Evolutionary conservation across 2,113 vertebrate species (phyloP), one percentile per base, ranked within the genome.

Genomic region (Platichthys flesus): DNA sequence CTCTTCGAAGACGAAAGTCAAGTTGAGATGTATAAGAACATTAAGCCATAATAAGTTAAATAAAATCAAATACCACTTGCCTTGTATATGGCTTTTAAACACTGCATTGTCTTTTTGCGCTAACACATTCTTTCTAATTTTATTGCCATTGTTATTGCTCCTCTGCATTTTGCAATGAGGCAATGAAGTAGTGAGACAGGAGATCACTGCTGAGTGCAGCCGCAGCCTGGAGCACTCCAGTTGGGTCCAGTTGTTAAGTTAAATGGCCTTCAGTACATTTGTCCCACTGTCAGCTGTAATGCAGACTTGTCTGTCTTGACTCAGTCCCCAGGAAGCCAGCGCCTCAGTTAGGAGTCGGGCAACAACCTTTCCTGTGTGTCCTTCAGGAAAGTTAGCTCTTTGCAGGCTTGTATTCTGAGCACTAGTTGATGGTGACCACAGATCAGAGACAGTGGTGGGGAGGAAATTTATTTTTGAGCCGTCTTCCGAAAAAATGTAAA

Each of bases 251-350:
- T 47, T 58, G 57, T 74, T 52, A n/a, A 60, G 56, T 64, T 51
- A 70, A 65, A 47, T 70, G 65, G 62, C 31, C 57, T 63, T 74
- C 26, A 45, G 24, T 55, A 15, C 42, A 49, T 74, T 72, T 62
- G 66, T 80, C 74, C 64, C 15, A n/a, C 42, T 66, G 56, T 80
- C 31, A 77, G 21, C 42, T 66, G 54, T 23, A 59, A 26, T 42
- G 37, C 28, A 62, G 4, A 69, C 54, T 65, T 64, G 14, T 35
- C 65, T 49, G 55, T 64, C 63, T 24, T 23, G 18, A 49, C 55
- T 67, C 18, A 51, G 24, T 10, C 16, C n/a, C 13, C 9, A 7
- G 52, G 21, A 42, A 52, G 13, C 65, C 55, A 26, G 59, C 0
- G 21, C 24, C 66, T 55, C 58, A 37, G 67, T 58, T 55, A 45